Conservation (phyloP, 2,797 vertebrate species). For the Heteromormyrus szaboi region DNA sequence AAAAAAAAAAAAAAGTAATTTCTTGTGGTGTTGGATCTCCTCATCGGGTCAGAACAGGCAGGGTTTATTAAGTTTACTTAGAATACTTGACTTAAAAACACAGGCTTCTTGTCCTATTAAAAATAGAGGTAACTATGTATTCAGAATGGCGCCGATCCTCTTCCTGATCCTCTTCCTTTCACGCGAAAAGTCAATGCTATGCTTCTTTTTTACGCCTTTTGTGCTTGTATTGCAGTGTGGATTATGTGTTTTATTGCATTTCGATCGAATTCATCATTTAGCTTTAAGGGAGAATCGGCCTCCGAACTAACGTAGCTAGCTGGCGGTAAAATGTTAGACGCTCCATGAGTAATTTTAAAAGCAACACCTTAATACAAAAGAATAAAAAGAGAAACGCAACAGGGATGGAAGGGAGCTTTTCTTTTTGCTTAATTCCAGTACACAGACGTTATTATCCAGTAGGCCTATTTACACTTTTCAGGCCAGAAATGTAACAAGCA, state of each 20-base stretch:
- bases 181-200: conserved; percentile 59
- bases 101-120: not conserved
- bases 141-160: conserved; percentile 59
- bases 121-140: not conserved
- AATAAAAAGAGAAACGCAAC: not conserved
- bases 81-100: not conserved
- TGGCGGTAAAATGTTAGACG: not conserved
- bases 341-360: not conserved
- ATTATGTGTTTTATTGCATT: not conserved
- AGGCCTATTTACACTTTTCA: not conserved
- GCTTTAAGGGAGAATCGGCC: conserved; percentile 2
- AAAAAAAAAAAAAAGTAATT: conserved; percentile 24
- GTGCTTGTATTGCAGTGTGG: not conserved
- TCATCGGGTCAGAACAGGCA: not conserved
- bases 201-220: not conserved
- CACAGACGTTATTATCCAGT: not conserved
- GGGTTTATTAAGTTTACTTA: not conserved
- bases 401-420: too few relatives aligned
- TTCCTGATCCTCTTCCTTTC: conserved; percentile 65
- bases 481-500: not conserved
- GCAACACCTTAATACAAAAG: not conserved
- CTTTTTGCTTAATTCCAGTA: not conserved
- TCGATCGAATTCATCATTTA: conserved; percentile 24
- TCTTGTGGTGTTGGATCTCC: not conserved
- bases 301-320: conserved; percentile 22